Evolutionary conservation across 2,888 invertebrate genomes (phyloP), one percentile per base, ranked within the genome.

Genomic region (Sesamia inferens): DNA sequence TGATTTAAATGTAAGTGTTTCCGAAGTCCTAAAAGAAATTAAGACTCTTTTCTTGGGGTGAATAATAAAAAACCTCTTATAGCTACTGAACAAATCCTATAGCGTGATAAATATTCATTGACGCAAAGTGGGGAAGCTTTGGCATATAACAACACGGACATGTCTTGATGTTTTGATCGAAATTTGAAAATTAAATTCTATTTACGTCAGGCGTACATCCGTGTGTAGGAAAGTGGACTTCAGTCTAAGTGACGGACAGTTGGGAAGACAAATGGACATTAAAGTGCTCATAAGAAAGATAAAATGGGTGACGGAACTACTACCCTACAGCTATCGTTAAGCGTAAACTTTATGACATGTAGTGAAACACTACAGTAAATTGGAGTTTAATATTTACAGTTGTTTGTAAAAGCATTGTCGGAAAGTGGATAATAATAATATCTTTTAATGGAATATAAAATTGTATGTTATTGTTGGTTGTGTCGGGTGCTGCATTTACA

Each of bases 211-310:
- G 87, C 85, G 83, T 66, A 83, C 82, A 85, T 83, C 85, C 79
- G 76, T 74, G 76, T 77, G 73, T 76, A 81, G 85, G 90, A 89
- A 90, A 88, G 82, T 74, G 74, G 82, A 85, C 91, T 90, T 89
- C 80, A 83, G 79, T 90, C 90, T 76, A 70, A 85, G 79, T 87
- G 91, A 90, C 75, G 85, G 93, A 90, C 89, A 88, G 84, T 87
- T 87, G 80, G 78, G 85, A 90, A 92, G 91, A 93, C 90, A 90
- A 90, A 92, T 91, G 85, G 87, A 82, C 86, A 84, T 88, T 88
- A 87, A 87, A 90, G 88, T 82, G 81, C 82, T 82, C 70, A 67
- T 69, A 48, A 73, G 59, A 48, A 71, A 72, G 69, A 85, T 81
- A 80, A 81, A 79, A 83, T 65, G 47, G 79, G 48, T 68, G 65